These are phyloP conservation scores for Epizoanthus rinbou DNA, from an alignment of 92 coral and sea anemone genomes.

Conservation along the genomic window DNA sequence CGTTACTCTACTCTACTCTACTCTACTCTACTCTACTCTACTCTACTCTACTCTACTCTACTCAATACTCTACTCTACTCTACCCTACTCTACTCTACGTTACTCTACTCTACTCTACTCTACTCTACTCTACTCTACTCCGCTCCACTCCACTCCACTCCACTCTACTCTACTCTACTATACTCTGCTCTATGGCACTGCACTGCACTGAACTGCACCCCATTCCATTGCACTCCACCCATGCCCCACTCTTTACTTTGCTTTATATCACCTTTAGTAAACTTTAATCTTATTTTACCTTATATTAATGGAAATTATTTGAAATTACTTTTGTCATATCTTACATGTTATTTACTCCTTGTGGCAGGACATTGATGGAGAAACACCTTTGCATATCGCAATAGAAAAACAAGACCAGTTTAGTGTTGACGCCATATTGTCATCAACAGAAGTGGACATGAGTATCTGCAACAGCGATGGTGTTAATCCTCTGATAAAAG, in stretches of 20 bases:
- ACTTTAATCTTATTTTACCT: too few species aligned
- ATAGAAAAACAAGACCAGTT: neutral
- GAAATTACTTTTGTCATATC: neutral
- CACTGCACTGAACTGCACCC: neutral
- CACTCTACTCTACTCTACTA: constrained; percentile 18
- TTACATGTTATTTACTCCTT: neutral
- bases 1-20: constrained; percentile 33
- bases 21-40: constrained; percentile 14
- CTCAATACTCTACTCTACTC: neutral
- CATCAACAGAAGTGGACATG: neutral
- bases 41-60: constrained; percentile 1
- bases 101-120: neutral
- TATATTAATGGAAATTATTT: too few species aligned
- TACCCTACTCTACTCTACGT: neutral
- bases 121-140: neutral
- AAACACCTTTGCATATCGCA: constrained; percentile 4
- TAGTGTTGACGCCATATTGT: neutral
- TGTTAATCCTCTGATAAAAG: neutral
- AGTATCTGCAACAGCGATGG: neutral
- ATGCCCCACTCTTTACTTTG: too few species aligned
- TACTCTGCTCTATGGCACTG: neutral
- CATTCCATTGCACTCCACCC: constrained; percentile 2
- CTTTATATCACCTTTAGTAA: too few species aligned
- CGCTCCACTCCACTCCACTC: constrained; percentile 28
- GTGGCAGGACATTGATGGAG: neutral